Evolutionary conservation across 2,113 vertebrate genomes (phyloP).

Genomic region (Axis porcinus): DNA sequence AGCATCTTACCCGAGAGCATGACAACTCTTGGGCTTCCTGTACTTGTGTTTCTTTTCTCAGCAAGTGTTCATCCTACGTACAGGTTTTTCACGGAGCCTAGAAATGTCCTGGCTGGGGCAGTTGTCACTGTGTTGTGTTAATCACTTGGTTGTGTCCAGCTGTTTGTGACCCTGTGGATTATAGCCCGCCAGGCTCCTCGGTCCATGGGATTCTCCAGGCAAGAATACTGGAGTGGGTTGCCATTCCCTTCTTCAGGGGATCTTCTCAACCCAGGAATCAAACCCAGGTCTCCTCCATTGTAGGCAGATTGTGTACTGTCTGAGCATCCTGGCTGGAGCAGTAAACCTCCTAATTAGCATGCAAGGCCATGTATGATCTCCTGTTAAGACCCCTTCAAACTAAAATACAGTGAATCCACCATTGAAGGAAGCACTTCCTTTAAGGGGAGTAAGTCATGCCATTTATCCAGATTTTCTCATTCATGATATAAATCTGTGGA

Average conservation of each 20-base stretch:
- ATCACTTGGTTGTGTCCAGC: background rate
- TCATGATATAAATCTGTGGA: background rate
- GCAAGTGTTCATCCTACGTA: background rate
- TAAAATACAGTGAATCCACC: background rate
- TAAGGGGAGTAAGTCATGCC: background rate
- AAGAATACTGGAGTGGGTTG: background rate
- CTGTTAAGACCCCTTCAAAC: background rate
- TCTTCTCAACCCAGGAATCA: background rate
- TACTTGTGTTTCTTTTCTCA: background rate
- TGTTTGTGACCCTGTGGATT: background rate
- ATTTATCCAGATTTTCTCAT: constrained; percentile 26
- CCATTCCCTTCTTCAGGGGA: background rate
- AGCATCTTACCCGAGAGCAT: background rate
- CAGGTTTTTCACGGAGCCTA: background rate
- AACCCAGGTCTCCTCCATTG: background rate
- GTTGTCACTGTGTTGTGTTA: background rate
- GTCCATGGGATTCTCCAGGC: background rate
- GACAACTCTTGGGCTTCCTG: background rate
- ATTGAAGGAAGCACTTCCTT: background rate
- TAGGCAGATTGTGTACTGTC: background rate
- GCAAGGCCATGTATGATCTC: background rate
- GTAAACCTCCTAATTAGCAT: background rate
- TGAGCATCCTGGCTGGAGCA: background rate
- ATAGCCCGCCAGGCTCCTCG: background rate
- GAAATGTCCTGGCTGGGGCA: background rate